Evolutionary conservation across 2,888 invertebrate genomes (phyloP).

Genomic region (Ectemnius cavifrons): DNA sequence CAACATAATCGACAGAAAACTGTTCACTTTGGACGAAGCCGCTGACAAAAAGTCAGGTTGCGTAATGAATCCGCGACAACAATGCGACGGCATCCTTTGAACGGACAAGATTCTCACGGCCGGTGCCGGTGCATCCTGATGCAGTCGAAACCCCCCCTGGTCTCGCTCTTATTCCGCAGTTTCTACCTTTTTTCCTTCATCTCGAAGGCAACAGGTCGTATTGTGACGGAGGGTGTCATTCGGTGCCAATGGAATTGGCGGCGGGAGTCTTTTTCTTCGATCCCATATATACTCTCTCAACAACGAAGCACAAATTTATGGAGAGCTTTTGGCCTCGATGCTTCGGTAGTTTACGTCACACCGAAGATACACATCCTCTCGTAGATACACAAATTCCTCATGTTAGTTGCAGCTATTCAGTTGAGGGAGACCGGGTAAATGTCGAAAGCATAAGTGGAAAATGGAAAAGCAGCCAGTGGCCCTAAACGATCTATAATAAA

Average conservation of each 20-base stretch:
- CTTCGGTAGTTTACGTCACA: slow-evolving; percentile 1
- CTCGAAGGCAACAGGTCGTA: slow-evolving; percentile 69
- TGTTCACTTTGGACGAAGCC: background rate
- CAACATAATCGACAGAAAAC: no score
- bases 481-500: slow-evolving; percentile 68
- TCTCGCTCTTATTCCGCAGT: slow-evolving; percentile 30
- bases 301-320: slow-evolving; percentile 55
- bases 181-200: slow-evolving; percentile 45
- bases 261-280: slow-evolving; percentile 34
- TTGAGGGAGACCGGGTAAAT: no score
- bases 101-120: slow-evolving; percentile 71
- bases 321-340: slow-evolving; percentile 39
- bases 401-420: no score
- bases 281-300: slow-evolving; percentile 38
- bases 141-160: slow-evolving; percentile 18
- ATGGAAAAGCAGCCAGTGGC: slow-evolving; percentile 33
- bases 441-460: no score
- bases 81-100: slow-evolving; percentile 74
- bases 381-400: slow-evolving; percentile 39
- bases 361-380: no score
- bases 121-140: slow-evolving; percentile 16
- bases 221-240: slow-evolving; percentile 64
- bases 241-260: slow-evolving; percentile 44
- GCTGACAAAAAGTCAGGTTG: slow-evolving; percentile 68
- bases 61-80: slow-evolving; percentile 71